Evolutionary conservation across 2,888 invertebrate genomes (phyloP).

Genomic region (Lasioglossum lativentre): DNA sequence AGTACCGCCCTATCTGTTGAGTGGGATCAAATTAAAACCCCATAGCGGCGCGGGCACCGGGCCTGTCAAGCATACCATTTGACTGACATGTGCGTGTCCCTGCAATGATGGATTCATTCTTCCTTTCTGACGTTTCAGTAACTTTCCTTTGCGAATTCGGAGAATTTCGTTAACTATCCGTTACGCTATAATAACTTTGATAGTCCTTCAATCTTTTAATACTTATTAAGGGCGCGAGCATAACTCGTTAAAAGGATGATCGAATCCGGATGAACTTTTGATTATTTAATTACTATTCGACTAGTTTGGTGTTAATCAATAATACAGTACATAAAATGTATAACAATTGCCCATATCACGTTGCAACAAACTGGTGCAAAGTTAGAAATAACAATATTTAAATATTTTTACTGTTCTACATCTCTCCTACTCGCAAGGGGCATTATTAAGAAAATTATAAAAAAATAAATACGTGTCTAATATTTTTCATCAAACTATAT

Average conservation of each 20-base stretch:
- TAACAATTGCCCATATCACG: too few relatives aligned
- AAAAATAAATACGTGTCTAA: too few relatives aligned
- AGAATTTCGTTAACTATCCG: slow-evolving; percentile 10
- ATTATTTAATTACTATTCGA: background rate
- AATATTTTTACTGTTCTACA: too few relatives aligned
- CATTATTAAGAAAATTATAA: too few relatives aligned
- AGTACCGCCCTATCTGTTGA: slow-evolving; percentile 65
- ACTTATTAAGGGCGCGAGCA: background rate
- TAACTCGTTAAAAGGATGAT: background rate
- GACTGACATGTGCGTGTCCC: slow-evolving; percentile 77
- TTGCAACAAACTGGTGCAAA: too few relatives aligned
- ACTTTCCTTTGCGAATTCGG: background rate
- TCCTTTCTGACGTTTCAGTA: slow-evolving; percentile 51
- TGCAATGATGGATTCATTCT: slow-evolving; percentile 75
- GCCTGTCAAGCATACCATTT: slow-evolving; percentile 44
- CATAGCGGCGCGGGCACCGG: slow-evolving; percentile 53
- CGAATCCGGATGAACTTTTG: background rate
- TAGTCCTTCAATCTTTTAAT: background rate
- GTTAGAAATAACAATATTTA: too few relatives aligned
- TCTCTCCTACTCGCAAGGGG: too few relatives aligned
- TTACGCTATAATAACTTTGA: background rate
- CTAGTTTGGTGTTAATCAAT: background rate
- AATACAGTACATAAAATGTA: too few relatives aligned
- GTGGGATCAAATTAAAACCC: slow-evolving; percentile 75
- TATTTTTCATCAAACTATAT: too few relatives aligned